These are phyloP conservation scores for Epinephelus cyanopodus DNA, from an alignment of 2,113 vertebrate species.

Conservation along the genomic window DNA sequence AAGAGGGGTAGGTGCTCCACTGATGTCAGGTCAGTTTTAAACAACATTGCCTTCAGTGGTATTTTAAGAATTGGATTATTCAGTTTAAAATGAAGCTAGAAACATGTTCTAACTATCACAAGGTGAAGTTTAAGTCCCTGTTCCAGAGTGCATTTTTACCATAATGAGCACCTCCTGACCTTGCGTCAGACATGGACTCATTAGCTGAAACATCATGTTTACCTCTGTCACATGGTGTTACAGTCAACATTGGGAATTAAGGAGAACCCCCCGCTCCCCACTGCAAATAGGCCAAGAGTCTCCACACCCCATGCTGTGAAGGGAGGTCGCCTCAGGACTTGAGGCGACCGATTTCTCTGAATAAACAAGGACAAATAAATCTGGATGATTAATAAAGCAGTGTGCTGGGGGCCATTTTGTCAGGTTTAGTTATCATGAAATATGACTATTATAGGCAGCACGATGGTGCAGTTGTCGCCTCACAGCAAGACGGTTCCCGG, in stretches of 20 bases:
- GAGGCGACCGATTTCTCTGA: slow-evolving; percentile 18
- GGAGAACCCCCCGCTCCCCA: not conserved
- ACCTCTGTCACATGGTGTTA: slow-evolving; percentile 74
- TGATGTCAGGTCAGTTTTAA: not conserved
- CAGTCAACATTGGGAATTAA: slow-evolving; percentile 48
- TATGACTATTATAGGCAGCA: not conserved
- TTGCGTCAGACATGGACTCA: slow-evolving; percentile 55
- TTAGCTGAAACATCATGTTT: slow-evolving; percentile 68
- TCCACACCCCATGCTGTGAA: not conserved
- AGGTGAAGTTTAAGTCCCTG: slow-evolving; percentile 6
- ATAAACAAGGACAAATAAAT: slow-evolving; percentile 27
- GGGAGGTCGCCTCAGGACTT: slow-evolving; percentile 28
- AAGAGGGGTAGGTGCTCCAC: not conserved
- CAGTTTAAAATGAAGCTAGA: not conserved
- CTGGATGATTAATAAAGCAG: slow-evolving; percentile 2
- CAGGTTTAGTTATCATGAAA: slow-evolving; percentile 12
- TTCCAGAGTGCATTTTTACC: slow-evolving; percentile 23
- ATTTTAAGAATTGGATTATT: slow-evolving; percentile 8
- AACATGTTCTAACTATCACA: slow-evolving; percentile 1
- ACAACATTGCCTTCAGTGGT: not conserved
- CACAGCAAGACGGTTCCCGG: no score
- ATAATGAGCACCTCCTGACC: slow-evolving; percentile 64
- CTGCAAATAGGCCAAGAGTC: slow-evolving; percentile 10
- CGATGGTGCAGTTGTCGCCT: no score
- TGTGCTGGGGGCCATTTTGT: slow-evolving; percentile 32